Percentiles rank a stretch among this genome's conserved stretches.
These are phyloP conservation scores for Lepidocolaptes lacrymiger DNA, from an alignment of 2,797 vertebrate genomes.

Conservation along the genomic window DNA sequence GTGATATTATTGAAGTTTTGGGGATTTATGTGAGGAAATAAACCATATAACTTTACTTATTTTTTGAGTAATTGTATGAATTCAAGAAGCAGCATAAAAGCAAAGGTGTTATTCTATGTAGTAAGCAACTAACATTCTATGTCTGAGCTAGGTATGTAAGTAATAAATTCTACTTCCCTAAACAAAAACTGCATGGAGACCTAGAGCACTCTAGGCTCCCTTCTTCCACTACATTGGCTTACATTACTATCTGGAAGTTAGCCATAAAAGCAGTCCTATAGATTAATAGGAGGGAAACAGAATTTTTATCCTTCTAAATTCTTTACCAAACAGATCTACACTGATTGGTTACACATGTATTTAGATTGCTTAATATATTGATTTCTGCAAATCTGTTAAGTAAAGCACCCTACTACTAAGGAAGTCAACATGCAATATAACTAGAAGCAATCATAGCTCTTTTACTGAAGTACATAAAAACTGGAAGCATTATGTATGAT, in stretches of 20 bases:
- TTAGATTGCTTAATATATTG: background rate
- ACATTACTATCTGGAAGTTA: background rate
- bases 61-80: constrained; percentile 56
- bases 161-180: background rate
- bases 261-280: background rate
- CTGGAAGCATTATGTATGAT: constrained; percentile 35
- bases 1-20: background rate
- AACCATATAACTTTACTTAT: background rate
- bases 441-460: constrained; percentile 37
- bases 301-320: background rate
- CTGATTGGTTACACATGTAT: background rate
- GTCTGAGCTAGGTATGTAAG: constrained; percentile 28
- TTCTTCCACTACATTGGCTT: background rate
- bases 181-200: background rate
- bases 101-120: constrained; percentile 36
- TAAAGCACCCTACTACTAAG: constrained; percentile 17
- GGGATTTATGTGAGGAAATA: background rate
- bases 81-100: constrained; percentile 48
- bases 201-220: background rate
- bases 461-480: constrained; percentile 46
- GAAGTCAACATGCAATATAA: constrained; percentile 46
- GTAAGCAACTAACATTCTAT: constrained; percentile 21
- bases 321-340: background rate
- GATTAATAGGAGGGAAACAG: background rate
- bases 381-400: constrained; percentile 43